Evolutionary conservation across 2,797 vertebrate genomes (phyloP).

Genomic region (Paratrypauchen microcephalus): DNA sequence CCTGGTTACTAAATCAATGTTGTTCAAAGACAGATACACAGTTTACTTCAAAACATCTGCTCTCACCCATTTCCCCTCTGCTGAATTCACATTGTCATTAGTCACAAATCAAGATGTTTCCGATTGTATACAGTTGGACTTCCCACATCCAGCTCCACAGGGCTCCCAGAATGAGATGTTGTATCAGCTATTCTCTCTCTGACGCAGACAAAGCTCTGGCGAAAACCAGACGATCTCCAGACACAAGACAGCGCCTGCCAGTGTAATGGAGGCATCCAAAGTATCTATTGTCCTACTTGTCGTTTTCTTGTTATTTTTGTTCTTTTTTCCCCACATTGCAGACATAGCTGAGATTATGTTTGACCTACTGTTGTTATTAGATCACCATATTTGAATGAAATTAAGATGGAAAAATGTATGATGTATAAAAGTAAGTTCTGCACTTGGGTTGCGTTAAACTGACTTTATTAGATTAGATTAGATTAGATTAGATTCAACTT

Average conservation of each 20-base stretch:
- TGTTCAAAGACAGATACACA: constrained; percentile 33
- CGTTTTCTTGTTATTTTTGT: constrained; percentile 39
- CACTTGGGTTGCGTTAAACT: too few species aligned
- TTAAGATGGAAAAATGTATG: neutral
- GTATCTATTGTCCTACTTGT: constrained; percentile 43
- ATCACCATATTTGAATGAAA: neutral
- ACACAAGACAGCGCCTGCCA: constrained; percentile 44
- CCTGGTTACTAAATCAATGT: constrained; percentile 35
- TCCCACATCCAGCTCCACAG: constrained; percentile 36
- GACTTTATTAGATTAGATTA: too few species aligned
- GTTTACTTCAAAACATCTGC: constrained; percentile 46
- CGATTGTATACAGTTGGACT: constrained; percentile 49
- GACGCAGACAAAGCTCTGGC: constrained; percentile 58
- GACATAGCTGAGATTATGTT: constrained; percentile 28
- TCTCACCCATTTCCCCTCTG: constrained; percentile 18
- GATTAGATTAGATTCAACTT: too few species aligned
- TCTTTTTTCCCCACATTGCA: constrained; percentile 32
- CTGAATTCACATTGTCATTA: constrained; percentile 62
- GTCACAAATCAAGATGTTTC: constrained; percentile 46
- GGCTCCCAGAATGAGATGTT: constrained; percentile 50
- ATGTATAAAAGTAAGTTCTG: neutral
- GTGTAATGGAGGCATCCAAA: constrained; percentile 51
- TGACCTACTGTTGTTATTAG: constrained; percentile 17
- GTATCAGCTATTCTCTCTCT: constrained; percentile 55
- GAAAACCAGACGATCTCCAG: constrained; percentile 54